Base-by-base conservation (phyloP, 2,888 invertebrate species). In the Mactromeris polynyma region DNA sequence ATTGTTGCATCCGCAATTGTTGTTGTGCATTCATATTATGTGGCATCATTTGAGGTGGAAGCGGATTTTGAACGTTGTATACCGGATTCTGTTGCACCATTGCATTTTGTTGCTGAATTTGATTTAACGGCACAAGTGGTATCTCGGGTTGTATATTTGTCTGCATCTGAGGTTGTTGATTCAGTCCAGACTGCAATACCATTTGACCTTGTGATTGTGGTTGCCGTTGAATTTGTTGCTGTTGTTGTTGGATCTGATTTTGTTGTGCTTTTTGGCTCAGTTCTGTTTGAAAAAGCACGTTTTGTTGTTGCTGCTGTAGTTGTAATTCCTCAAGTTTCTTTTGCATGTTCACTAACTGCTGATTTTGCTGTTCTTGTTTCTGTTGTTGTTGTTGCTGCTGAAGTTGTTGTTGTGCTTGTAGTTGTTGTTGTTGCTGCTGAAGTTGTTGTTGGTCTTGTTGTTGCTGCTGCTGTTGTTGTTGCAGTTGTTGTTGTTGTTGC, bases 291-390 rank as follows among this genome's bases (percentile, higher is more conserved):
- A 58, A 33, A 7, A 81, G 21, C n/a, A 36, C 38, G 26, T 78
- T 84, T 33, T 80, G 85, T 31, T 85, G 38, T 42, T 58, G 82
- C 31, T 58, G 31, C n/a, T 58, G 82, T 64, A 14, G 36, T 64
- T 31, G 38, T 26, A 42, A 42, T 36, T 40, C 46, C 6, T 79
- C 42, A 14, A 42, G 79, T 42, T 79, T 40, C 79, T 26, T 40
- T 26, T 42, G 79, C 79, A 79, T 79, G n/a, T 21, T 79, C 14
- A 11, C 42, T 79, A 79, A n/a, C 42, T 40, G 11, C 7, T 79
- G 40, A 26, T 79, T 40, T 26, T 79, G 79, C 42, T 79, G 79
- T 14, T 46, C 7, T 26, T 79, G 79, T 2, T 79, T 33, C 17
- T 38, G 69, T 19, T 83, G 64, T 26, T 54, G 54, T 85, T 79